These are phyloP conservation scores for Rafetus swinhoei DNA, from an alignment of 2,113 vertebrate species.

Conservation along the genomic window DNA sequence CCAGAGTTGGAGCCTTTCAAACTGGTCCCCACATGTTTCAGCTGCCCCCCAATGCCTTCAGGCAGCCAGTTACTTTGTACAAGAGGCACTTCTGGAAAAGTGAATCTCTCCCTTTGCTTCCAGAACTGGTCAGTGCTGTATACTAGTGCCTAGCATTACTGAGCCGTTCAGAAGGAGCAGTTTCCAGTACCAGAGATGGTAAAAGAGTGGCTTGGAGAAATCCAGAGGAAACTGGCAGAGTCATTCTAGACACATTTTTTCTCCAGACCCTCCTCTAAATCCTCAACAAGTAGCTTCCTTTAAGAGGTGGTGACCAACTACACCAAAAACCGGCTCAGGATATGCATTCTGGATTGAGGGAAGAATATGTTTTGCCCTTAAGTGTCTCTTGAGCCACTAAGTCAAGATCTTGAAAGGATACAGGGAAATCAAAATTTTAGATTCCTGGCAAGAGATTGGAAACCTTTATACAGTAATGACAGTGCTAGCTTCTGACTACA, in stretches of 20 bases:
- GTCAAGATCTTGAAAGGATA: not conserved
- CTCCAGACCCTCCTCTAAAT: not conserved
- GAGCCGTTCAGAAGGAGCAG: not conserved
- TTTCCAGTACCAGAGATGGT: not conserved
- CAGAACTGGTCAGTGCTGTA: not conserved
- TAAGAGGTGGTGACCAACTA: not conserved
- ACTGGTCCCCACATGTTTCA: constrained; percentile 8
- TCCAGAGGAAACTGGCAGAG: not conserved
- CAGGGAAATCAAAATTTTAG: not conserved
- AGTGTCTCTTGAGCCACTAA: not conserved
- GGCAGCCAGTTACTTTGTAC: not conserved
- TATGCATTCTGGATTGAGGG: not conserved
- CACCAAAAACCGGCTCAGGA: constrained; percentile 1
- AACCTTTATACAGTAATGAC: not conserved
- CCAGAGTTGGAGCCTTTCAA: constrained; percentile 17
- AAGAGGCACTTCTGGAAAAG: constrained; percentile 19
- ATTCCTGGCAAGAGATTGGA: not conserved
- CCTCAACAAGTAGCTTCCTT: not conserved
- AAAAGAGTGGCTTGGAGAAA: not conserved
- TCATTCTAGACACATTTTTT: not conserved
- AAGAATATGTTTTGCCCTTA: not conserved
- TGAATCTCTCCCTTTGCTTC: not conserved
- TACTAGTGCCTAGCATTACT: not conserved
- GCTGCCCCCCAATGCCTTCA: not conserved
- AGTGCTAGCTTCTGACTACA: not conserved